Base-by-base conservation (phyloP, 2,113 vertebrate species). In the Saimiri boliviensis region DNA sequence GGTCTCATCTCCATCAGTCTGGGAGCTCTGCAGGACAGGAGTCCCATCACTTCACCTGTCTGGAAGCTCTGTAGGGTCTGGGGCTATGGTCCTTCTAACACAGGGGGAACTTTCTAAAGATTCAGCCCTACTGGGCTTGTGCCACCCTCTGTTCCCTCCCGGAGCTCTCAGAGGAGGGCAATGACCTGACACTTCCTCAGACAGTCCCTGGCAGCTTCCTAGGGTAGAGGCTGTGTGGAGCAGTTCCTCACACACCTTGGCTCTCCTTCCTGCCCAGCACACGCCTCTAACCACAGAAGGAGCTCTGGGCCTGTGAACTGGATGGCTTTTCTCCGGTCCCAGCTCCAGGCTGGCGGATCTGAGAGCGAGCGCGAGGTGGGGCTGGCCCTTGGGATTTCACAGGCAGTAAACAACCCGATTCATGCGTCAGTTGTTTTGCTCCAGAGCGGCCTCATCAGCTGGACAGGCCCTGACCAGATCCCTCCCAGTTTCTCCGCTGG, bases 341-440 rank as follows among this genome's bases (percentile, higher is more conserved):
- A 52, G 83, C 32, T 93, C 83, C 37, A 3, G 20, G 80, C 93
- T 16, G 42, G 66, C 0, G 21, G 76, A 81, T 71, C 81, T 35
- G 30, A 95, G 93, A 8, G 1, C 47, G 89, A 94, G 93, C 13
- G 1, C 35, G 89, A 96, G 96, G 96, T 49, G 0, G 3, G 89
- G 35, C 23, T 3, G 25, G 93, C 91, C 89, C 95, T 80, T 21
- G 95, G 97, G 97, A 74, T 40, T 84, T 8, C 21, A 9, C 40
- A 42, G 77, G 81, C 87, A 66, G 92, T 97, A 97, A 98, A 98
- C 97, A 98, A 45, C 58, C 56, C 89, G 42, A 40, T 32, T 94
- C n/a, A 27, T 60, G 87, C 10, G 85, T 97, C 97, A 98, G 89
- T 79, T 97, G 96, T 97, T 97, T 94, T 97, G 93, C 60, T 97